Evolutionary conservation across 2,113 vertebrate species (phyloP), one percentile per base, ranked within the genome.

Genomic region (Sciurus niger): DNA sequence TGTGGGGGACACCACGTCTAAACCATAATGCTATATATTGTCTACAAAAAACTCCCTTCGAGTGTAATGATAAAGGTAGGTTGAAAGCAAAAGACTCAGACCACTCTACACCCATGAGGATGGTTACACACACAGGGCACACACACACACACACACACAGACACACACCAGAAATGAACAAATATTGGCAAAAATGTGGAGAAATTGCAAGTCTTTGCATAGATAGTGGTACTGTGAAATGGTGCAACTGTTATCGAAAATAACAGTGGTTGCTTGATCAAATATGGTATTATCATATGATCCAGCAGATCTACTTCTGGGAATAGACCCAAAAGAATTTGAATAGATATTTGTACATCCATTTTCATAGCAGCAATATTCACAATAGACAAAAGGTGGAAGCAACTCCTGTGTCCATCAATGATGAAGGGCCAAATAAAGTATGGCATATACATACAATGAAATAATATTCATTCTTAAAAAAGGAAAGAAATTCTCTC

Each of bases 11-110:
- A 58, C 18, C 18, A 58, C 18, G 18, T 58, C 18, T 20, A 58
- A 58, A 58, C 55, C 55, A 8, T 58, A 58, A 58, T 14, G 20
- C 18, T 58, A 18, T 55, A 55, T 25, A 0, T 22, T 72, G 0
- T 55, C 65, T 94, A 58, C 70, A 72, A 87, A 78, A 91, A 63
- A 58, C 22, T 93, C 60, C 76, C 25, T 90, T 90, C 28, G 82
- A 82, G 74, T 77, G 40, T 43, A 46, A 93, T 63, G 16, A 82
- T n/a, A 89, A 72, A 95, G 34, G 32, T 17, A 58, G 16, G 18
- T 53, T 76, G 72, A 89, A 95, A 82, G 48, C 58, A 48, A 76
- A 84, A 89, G 48, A 12, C 80, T 55, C 63, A 43, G 93, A 79
- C 32, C 14, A 90, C 22, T 70, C 55, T 28, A 43, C 3, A 70